Percentiles rank a stretch among this genome's conserved stretches.
Conservation (phyloP, 2,113 vertebrate species). For the Neopipo cinnamomea region DNA sequence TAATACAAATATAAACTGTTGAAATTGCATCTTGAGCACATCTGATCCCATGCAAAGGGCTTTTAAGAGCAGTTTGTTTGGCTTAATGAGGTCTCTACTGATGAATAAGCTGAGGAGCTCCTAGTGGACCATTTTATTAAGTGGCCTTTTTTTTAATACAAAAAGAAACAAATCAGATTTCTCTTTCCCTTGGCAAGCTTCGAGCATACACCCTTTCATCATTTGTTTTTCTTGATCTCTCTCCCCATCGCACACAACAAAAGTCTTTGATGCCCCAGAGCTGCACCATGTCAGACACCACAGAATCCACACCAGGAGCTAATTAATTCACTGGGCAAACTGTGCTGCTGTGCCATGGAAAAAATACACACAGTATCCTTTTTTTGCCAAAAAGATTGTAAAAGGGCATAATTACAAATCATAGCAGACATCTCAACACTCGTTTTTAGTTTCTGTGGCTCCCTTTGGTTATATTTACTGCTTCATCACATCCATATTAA, state of each 20-base stretch:
- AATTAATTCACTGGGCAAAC: neutral
- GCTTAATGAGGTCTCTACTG: neutral
- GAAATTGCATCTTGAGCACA: neutral
- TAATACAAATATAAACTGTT: neutral
- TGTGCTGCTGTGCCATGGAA: neutral
- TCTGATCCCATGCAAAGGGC: neutral
- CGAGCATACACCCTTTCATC: neutral
- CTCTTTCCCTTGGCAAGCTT: neutral
- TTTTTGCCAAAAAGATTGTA: neutral
- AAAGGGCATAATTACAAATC: neutral
- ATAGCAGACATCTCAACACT: neutral
- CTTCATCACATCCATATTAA: neutral
- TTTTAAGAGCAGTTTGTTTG: neutral
- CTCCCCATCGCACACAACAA: fast-evolving
- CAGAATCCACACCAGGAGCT: neutral
- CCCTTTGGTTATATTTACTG: neutral
- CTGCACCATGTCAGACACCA: neutral
- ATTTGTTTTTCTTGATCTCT: neutral
- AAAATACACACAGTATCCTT: neutral
- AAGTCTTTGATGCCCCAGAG: neutral
- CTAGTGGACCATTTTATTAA: neutral
- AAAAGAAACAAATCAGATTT: neutral
- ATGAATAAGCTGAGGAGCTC: neutral
- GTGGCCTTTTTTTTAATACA: neutral
- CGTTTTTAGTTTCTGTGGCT: neutral